These are phyloP conservation scores for Cephus sareptanus DNA, from an alignment of 2,888 invertebrate genomes.

Conservation along the genomic window DNA sequence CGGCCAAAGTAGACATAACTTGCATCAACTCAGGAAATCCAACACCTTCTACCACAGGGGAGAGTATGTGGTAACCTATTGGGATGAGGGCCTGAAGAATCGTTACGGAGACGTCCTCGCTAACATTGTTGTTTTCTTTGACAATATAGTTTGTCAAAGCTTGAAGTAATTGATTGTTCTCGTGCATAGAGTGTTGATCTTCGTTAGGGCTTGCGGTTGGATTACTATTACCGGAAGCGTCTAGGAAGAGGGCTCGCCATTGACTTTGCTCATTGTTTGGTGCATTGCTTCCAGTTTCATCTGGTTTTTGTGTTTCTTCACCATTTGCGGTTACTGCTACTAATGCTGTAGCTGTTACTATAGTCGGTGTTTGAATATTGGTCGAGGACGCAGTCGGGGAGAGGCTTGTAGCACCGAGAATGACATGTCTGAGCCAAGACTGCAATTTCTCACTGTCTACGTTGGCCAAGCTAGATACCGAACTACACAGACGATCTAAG, in stretches of 20 bases:
- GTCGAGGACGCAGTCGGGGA: conserved; percentile 66
- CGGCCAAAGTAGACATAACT: conserved; percentile 86
- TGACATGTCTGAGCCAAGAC: conserved; percentile 74
- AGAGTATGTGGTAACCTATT: conserved; percentile 76
- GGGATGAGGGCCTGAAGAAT: conserved; percentile 81
- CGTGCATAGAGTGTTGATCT: conserved; percentile 70
- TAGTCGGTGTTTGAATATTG: conserved; percentile 69
- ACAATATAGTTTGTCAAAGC: conserved; percentile 80
- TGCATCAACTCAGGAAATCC: conserved; percentile 83
- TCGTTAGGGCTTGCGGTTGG: conserved; percentile 53
- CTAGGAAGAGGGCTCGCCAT: conserved; percentile 49
- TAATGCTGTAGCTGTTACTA: conserved; percentile 64
- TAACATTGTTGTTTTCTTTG: conserved; percentile 73
- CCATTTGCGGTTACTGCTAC: conserved; percentile 33
- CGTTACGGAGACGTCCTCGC: conserved; percentile 73
- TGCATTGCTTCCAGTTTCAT: conserved; percentile 42
- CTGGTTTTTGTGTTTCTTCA: conserved; percentile 47
- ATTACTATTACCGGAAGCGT: conserved; percentile 42
- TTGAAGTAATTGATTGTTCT: conserved; percentile 78
- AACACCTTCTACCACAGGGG: conserved; percentile 74
- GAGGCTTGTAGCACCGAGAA: conserved; percentile 70
- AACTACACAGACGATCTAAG: conserved; percentile 75
- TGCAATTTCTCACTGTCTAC: conserved; percentile 75
- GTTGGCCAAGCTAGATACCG: conserved; percentile 74
- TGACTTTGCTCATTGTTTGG: conserved; percentile 40